Percentiles rank a stretch among this genome's conserved stretches.
Conservation (phyloP, 2,113 vertebrate species). For the Thalassarche chlororhynchos region DNA sequence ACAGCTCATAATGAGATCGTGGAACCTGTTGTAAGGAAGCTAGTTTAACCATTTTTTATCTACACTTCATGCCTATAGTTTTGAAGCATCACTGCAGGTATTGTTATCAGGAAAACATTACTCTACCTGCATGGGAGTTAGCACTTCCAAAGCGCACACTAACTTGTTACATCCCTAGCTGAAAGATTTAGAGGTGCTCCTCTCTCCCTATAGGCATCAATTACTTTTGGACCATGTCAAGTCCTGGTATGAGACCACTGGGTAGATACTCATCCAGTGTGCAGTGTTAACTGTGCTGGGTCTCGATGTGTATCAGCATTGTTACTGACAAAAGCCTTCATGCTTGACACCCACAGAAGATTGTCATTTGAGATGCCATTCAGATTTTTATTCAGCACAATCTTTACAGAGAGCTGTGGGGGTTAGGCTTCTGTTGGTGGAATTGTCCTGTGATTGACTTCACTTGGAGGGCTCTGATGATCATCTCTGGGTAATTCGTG, state of each 20-base stretch:
- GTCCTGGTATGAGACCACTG: background rate
- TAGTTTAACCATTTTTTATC: background rate
- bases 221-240: background rate
- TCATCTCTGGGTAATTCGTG: background rate
- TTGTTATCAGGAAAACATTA: background rate
- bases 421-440: background rate
- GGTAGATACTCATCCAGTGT: background rate
- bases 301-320: background rate
- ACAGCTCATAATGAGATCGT: background rate
- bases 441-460: background rate
- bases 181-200: background rate
- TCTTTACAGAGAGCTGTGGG: background rate
- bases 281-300: background rate
- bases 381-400: background rate
- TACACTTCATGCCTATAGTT: background rate
- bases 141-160: background rate
- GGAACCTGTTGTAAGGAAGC: background rate
- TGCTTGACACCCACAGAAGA: background rate
- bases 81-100: background rate
- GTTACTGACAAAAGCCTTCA: background rate
- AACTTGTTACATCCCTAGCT: background rate
- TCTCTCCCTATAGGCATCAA: background rate
- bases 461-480: background rate
- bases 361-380: background rate
- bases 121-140: background rate